These are phyloP conservation scores for Coreius guichenoti DNA, from an alignment of 2,797 vertebrate species.

Conservation along the genomic window DNA sequence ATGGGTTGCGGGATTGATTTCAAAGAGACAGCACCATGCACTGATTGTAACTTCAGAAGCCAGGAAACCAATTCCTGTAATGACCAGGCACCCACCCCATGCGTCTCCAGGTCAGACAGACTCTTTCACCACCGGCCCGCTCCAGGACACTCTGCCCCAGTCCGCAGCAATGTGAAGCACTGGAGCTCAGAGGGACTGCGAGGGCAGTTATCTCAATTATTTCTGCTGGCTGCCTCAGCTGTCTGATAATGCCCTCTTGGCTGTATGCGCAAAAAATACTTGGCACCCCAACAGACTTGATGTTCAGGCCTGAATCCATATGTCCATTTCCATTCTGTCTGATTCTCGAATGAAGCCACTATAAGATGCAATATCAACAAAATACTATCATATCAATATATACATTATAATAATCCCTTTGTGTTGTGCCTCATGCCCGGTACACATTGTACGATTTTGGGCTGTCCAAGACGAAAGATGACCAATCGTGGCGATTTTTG, in stretches of 20 bases:
- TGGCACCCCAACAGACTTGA: conserved; percentile 59
- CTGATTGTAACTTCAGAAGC: conserved; percentile 76
- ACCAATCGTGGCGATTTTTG: too few species aligned
- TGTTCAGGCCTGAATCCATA: conserved; percentile 70
- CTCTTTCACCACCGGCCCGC: conserved; percentile 77
- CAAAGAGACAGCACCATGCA: conserved; percentile 74
- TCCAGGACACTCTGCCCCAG: conserved; percentile 59
- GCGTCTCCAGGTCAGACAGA: conserved; percentile 78
- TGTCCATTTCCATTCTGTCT: conserved; percentile 49
- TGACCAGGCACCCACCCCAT: conserved; percentile 71
- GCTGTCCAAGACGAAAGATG: too few species aligned
- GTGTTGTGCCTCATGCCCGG: too few species aligned
- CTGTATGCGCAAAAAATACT: conserved; percentile 65
- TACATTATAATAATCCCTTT: not conserved
- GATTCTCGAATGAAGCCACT: conserved; percentile 39
- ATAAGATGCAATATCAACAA: not conserved
- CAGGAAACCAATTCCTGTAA: conserved; percentile 82
- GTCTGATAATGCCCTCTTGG: conserved; percentile 60
- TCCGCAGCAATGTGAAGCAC: conserved; percentile 48
- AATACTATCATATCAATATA: not conserved
- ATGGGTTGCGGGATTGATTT: conserved; percentile 84
- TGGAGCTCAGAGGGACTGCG: conserved; percentile 51
- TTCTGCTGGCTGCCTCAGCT: conserved; percentile 49
- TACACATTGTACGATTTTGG: too few species aligned
- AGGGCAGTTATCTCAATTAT: conserved; percentile 56